A percentile compares a stretch with the other conserved stretches of the same genome.
Conservation (phyloP, 2,113 vertebrate species). For the Phalacrocorax brasilianus region DNA sequence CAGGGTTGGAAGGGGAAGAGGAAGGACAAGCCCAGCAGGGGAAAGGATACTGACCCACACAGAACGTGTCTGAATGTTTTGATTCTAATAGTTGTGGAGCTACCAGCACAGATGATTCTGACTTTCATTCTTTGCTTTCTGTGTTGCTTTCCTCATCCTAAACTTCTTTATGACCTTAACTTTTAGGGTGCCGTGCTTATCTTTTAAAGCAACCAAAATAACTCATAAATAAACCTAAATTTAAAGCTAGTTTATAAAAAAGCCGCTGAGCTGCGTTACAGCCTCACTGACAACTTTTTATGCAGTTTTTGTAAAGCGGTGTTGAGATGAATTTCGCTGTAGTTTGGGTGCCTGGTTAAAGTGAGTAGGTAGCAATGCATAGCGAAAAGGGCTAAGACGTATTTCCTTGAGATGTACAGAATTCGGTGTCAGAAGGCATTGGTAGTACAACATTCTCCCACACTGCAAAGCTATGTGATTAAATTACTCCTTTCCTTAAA, state of each 20-base stretch:
- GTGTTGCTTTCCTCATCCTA: conserved; percentile 41
- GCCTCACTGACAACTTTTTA: neutral
- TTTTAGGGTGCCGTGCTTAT: neutral
- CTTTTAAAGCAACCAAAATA: neutral
- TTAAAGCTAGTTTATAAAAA: neutral
- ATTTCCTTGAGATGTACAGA: neutral
- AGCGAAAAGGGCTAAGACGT: neutral
- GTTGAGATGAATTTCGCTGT: neutral
- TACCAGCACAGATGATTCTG: neutral
- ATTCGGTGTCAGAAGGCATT: neutral
- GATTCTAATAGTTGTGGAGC: neutral
- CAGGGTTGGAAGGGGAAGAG: neutral
- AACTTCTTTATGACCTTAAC: conserved; percentile 20
- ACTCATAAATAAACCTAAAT: neutral
- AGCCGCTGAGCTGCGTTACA: neutral
- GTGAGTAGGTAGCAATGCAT: neutral
- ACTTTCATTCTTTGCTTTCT: conserved; percentile 39
- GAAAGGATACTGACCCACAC: neutral
- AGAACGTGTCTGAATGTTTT: neutral
- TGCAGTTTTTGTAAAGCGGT: neutral
- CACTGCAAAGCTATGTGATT: neutral
- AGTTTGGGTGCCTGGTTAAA: neutral
- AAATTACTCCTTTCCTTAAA: neutral
- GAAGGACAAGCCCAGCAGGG: neutral
- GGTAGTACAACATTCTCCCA: neutral